These are phyloP conservation scores for Corythucha ciliata DNA, from an alignment of 2,888 invertebrate genomes.

Conservation along the genomic window DNA sequence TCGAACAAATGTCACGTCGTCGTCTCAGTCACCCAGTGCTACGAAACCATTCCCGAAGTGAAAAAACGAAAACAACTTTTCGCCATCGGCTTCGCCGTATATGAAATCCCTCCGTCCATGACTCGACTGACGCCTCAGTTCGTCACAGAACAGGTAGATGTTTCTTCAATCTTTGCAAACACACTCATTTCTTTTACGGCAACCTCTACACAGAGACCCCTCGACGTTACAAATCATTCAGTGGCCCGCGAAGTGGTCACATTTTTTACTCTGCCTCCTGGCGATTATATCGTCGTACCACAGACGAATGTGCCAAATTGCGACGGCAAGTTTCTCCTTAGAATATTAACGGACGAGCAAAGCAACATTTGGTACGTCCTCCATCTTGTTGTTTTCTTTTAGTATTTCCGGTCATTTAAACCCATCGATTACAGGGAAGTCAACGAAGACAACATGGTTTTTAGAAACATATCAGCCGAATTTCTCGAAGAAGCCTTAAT, in stretches of 20 bases:
- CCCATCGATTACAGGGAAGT: slow-evolving; percentile 55
- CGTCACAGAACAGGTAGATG: slow-evolving; percentile 49
- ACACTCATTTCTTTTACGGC: not conserved
- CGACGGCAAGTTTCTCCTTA: slow-evolving; percentile 60
- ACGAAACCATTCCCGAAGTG: slow-evolving; percentile 46
- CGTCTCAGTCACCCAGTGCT: slow-evolving; percentile 59
- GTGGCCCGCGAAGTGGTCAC: slow-evolving; percentile 59
- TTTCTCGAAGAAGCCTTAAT: slow-evolving; percentile 50
- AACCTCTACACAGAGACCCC: slow-evolving; percentile 45
- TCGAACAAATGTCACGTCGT: slow-evolving; percentile 61
- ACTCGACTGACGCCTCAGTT: slow-evolving; percentile 52
- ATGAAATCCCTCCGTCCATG: slow-evolving; percentile 56
- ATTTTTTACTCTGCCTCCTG: slow-evolving; percentile 63
- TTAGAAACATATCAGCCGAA: slow-evolving; percentile 54
- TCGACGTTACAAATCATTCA: slow-evolving; percentile 59
- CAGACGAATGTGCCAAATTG: slow-evolving; percentile 58
- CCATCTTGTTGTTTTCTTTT: too few relatives aligned
- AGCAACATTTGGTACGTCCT: slow-evolving; percentile 62
- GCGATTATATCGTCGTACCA: slow-evolving; percentile 64
- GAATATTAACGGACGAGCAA: slow-evolving; percentile 62
- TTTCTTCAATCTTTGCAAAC: slow-evolving; percentile 1
- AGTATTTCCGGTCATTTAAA: too few relatives aligned
- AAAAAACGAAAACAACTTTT: slow-evolving; percentile 48
- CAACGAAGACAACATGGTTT: slow-evolving; percentile 63
- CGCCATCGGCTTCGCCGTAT: slow-evolving; percentile 61